Conservation (phyloP, 2,797 vertebrate genomes). For the Mionectes olivaceus region DNA sequence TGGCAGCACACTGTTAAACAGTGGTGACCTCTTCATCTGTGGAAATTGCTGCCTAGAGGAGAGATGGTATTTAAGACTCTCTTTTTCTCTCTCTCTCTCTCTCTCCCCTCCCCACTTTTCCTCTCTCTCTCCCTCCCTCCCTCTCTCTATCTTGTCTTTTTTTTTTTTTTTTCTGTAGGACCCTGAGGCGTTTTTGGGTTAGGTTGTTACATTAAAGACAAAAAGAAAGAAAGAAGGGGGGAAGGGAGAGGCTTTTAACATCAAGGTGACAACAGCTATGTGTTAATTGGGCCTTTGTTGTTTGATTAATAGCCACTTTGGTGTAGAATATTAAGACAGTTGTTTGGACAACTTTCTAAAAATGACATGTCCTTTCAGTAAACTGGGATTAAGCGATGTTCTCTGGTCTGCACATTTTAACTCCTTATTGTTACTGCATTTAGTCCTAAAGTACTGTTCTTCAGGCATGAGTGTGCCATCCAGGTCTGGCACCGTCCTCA, state of each 20-base stretch:
- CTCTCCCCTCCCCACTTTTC: neutral
- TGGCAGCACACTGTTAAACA: constrained; percentile 84
- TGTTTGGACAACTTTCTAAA: constrained; percentile 67
- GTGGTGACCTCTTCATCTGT: constrained; percentile 93
- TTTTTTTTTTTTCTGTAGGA: neutral
- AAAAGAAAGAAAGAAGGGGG: constrained; percentile 41
- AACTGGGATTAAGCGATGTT: constrained; percentile 38
- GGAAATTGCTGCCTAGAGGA: constrained; percentile 81
- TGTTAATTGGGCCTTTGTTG: constrained; percentile 79
- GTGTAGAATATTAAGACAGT: constrained; percentile 64
- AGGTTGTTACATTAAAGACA: constrained; percentile 60
- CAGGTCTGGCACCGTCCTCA: neutral
- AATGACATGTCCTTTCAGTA: constrained; percentile 45
- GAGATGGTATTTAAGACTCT: constrained; percentile 75
- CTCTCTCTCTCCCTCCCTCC: neutral
- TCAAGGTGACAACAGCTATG: constrained; percentile 72
- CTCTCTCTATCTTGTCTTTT: neutral
- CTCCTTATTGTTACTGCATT: constrained; percentile 11
- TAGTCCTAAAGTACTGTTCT: neutral
- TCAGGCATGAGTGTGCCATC: accelerated
- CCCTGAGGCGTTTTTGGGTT: constrained; percentile 63
- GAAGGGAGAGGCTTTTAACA: constrained; percentile 74
- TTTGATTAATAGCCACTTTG: constrained; percentile 72
- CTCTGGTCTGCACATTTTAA: constrained; percentile 50
- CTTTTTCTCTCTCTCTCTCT: neutral